Base-by-base conservation (phyloP, 2,888 invertebrate genomes). In the Stegophylla sp. region DNA sequence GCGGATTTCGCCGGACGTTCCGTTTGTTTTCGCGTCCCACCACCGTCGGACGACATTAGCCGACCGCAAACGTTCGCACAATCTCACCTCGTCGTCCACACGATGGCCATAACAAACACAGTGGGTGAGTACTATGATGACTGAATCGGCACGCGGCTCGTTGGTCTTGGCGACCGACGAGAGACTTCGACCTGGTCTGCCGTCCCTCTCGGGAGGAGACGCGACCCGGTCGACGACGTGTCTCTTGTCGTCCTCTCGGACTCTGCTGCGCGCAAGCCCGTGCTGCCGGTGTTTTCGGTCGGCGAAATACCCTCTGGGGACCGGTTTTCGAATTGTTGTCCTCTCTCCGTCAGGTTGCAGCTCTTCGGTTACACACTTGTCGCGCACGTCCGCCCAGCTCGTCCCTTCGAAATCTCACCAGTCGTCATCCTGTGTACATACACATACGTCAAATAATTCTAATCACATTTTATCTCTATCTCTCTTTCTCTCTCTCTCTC, bases 111-210 rank as follows among this genome's bases (percentile, higher is more conserved):
- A 41, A n/a, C 75, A 10, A 76, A 76, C 1, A 66, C 75, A 66
- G 75, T 76, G 41, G 75, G 75, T 76, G 75, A 76, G 75, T 74
- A 23, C n/a, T n/a, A n/a, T n/a, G n/a, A n/a, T n/a, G n/a, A n/a
- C n/a, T n/a, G n/a, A n/a, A n/a, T n/a, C n/a, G n/a, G 13, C 41
- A 41, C 75, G 23, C 20, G 48, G 13, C n/a, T 7, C 12, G 61
- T n/a, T n/a, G n/a, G n/a, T n/a, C 28, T 12, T 3, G n/a, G 12
- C n/a, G 17, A n/a, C 41, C 28, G 15, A 3, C 15, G 13, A 7
- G 26, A 12, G 5, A 10, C 12, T 56, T 56, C 23, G 56, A 9
- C 12, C 3, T 7, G n/a, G 48, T 12, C 13, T 17, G 5, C 17
- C 15, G 48, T 3, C 17, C 48, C 4, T 48, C 3, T 17, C 17